Base-by-base conservation (phyloP, 1,140 invertebrate genomes). In the Choristoneura fumiferana region DNA sequence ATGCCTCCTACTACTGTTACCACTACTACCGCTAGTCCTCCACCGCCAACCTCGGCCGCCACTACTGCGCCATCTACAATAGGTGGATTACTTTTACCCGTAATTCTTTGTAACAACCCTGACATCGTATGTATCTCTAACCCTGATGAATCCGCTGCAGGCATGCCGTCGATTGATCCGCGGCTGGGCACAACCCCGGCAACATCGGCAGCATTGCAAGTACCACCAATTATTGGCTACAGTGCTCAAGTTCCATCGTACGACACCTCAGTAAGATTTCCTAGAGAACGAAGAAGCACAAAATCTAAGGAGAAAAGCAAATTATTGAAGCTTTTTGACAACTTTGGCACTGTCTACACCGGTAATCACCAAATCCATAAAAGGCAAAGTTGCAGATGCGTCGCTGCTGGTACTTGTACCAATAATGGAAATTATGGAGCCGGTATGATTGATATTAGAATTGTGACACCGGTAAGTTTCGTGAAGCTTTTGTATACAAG, bases 381-480 rank as follows among this genome's bases (percentile, higher is more conserved):
- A 63, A 77, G 82, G 57, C 78, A 87, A 76, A 84, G 77, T 56
- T 90, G 87, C 57, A 73, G 60, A 22, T 90, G 89, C 70, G 84
- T 89, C 4, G 52, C 80, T 4, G 40, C 81, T n/a, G 78, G 84
- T 14, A 84, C 80, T n/a, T 90, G 89, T 63, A 62, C 71, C 8
- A 60, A 54, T 14, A 54, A 57, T 12, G 60, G 60, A 29, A 78
- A 69, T 14, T 79, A 84, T 63, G 91, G 90, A 34, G 87, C 84
- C 40, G 89, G 90, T 4, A 81, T 90, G 55, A 90, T 93, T 10
- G 92, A 93, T 62, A 84, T 93, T 62, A 84, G 92, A 63, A 93
- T 93, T 14, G 92, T 93, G 1, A 92, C 91, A 61, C 90, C 76
- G 54, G 92, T 91, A 86, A 75, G 81, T 73, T 49, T 38, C 54